Base-by-base conservation (phyloP, 2,797 vertebrate species). In the Coilia nasus region DNA sequence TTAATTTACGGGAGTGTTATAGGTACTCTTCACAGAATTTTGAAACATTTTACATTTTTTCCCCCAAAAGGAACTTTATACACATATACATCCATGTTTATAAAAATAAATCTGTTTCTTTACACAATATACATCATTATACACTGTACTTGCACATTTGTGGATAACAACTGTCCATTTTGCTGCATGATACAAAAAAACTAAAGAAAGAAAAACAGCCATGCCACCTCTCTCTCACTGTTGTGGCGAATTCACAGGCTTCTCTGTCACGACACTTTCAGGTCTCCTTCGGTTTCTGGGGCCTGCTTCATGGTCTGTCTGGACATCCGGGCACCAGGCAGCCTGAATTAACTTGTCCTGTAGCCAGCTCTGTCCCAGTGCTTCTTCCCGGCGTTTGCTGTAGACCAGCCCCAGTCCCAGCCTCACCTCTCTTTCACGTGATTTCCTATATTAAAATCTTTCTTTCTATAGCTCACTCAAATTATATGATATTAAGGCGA, bases 21-120 rank as follows among this genome's bases (percentile, higher is more conserved):
- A 81, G 47, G 60, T 90, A 90, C 89, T 93, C 91, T 87, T 91
- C 90, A 91, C 89, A 93, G 91, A 28, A 88, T 84, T 90, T 84
- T 89, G 83, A 92, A 93, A 95, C 93, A 78, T 71, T 12, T 90
- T 93, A 93, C 93, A 94, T 78, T 54, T 83, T 84, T 78, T 75
- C 23, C 56, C 28, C 14, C 15, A 91, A 89, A 90, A 91, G 88
- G 90, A 90, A 82, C 87, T 92, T 91, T 96, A 90, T 94, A 96
- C 94, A 95, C 91, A 92, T 93, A 92, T 94, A 95, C 94, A 95
- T 91, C 80, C 83, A 46, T 86, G 81, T 91, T 93, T 95, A 94
- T 93, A 95, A 95, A 96, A 96, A 95, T 95, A 96, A 93, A 95
- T 94, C 93, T 94, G 93, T 96, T 92, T 93, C 90, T 95, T 94